A percentile compares a stretch with the other conserved stretches of the same genome.
Evolutionary conservation across 2,797 vertebrate genomes (phyloP).

Genomic region (Neosalanx taihuensis): DNA sequence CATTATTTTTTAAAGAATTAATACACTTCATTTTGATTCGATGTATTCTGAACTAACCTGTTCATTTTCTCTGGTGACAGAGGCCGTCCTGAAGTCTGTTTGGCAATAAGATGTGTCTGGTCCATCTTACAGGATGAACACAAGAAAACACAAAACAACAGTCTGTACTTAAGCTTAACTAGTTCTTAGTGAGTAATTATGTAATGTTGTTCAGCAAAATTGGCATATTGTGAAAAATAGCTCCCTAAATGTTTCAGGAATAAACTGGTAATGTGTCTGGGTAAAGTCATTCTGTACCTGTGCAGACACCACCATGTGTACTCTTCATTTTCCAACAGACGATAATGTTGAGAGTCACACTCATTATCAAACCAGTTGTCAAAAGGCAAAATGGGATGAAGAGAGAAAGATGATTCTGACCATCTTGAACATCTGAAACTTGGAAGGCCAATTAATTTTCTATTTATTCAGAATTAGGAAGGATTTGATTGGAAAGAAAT

Average conservation of each 20-base stretch:
- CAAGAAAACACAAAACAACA: not conserved
- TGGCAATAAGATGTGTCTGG: not conserved
- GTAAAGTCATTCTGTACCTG: not conserved
- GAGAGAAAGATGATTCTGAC: not conserved
- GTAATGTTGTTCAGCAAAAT: not conserved
- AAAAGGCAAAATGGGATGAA: not conserved
- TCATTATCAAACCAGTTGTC: not conserved
- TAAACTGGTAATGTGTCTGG: too few species aligned
- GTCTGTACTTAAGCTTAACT: not conserved
- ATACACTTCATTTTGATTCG: too few species aligned
- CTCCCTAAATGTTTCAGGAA: not conserved
- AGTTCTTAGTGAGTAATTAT: not conserved
- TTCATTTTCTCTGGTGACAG: not conserved
- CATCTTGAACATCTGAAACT: not conserved
- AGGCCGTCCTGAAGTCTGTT: not conserved
- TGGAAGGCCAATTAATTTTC: not conserved
- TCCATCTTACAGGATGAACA: not conserved
- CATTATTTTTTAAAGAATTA: too few species aligned
- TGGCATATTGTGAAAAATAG: too few species aligned
- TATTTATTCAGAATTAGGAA: not conserved
- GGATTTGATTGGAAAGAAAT: too few species aligned
- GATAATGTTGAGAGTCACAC: slow-evolving; percentile 1
- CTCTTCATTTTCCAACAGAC: slow-evolving; percentile 4
- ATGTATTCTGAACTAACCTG: not conserved
- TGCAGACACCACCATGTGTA: not conserved